These are phyloP conservation scores for Oryzaephilus surinamensis DNA, from an alignment of 1,140 invertebrate species.

Conservation along the genomic window DNA sequence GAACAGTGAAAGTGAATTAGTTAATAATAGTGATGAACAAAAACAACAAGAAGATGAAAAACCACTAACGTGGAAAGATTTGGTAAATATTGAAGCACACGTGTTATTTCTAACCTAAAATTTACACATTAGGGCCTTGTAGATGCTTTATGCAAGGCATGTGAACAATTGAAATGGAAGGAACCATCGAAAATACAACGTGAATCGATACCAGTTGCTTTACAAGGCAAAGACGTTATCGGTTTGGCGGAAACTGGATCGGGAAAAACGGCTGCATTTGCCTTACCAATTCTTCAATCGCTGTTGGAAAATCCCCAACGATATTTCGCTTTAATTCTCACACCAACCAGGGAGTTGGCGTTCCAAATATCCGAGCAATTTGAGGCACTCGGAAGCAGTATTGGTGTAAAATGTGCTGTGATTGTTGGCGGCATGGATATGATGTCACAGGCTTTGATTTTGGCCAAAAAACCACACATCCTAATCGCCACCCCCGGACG, in stretches of 20 bases:
- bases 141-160: constrained; percentile 84
- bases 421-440: constrained; percentile 98
- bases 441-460: constrained; percentile 78
- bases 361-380: constrained; percentile 95
- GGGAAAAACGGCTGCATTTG: constrained; percentile 97
- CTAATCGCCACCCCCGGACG: constrained; percentile 88
- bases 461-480: constrained; percentile 93
- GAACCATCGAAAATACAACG: constrained; percentile 88
- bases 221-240: constrained; percentile 92
- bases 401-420: constrained; percentile 90
- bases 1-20: no score
- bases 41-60: constrained; percentile 32
- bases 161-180: constrained; percentile 88
- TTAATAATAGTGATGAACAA: no score
- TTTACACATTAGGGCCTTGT: constrained; percentile 66
- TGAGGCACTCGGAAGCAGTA: constrained; percentile 74
- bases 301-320: constrained; percentile 84
- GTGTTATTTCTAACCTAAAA: constrained; percentile 10
- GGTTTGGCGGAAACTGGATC: constrained; percentile 96
- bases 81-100: constrained; percentile 37
- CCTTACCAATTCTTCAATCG: constrained; percentile 87
- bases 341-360: constrained; percentile 94
- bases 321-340: constrained; percentile 88
- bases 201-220: constrained; percentile 82
- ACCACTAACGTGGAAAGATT: constrained; percentile 47